Evolutionary conservation across 2,797 vertebrate genomes (phyloP), one percentile per base, ranked within the genome.

Genomic region (Merluccius polli): DNA sequence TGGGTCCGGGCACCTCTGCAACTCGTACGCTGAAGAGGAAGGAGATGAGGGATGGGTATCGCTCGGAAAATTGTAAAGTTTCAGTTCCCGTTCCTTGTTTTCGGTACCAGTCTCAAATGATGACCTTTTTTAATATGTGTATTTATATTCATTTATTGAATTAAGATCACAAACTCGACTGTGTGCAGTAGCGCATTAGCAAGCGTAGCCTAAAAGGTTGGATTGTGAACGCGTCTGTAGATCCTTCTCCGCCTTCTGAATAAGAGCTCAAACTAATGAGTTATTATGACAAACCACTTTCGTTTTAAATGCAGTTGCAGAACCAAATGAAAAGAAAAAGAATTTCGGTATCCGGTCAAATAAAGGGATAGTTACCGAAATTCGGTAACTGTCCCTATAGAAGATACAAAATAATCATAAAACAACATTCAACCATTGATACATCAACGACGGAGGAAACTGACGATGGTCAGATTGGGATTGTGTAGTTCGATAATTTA

Each of bases 1-100:
- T n/a, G 97, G 98, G 79, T 99, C 97, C 0, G 98, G 98, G 86
- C 98, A 99, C 79, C 96, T 95, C 90, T 98, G 97, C 2, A 99
- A 90, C 74, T 99, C 97, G 72, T 99, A 99, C 0, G 97, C 98
- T 99, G 83, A 35, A 80, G 52, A 30, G 21, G 0, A 11, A 72
- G 21, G 68, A 70, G 24, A 16, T 3, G 13, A 18, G 67, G 21
- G 21, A 21, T 13, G 44, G 33, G 33, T 8, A 35, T 8, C 33
- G 33, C 8, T 8, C 3, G 3, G 33, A 35, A 35, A 35, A 35
- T 3, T 3, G 8, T 4, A n/a, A 52, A 7, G 44, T 21, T 21
- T 52, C 3, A 13, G 44, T 52, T 52, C 44, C 4, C 16, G 18
- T 52, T n/a, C 18, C 48, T 5, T 5, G 21, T 41, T 9, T 12